These are phyloP conservation scores for Marmota monax DNA, from an alignment of 2,113 vertebrate genomes.

Conservation along the genomic window DNA sequence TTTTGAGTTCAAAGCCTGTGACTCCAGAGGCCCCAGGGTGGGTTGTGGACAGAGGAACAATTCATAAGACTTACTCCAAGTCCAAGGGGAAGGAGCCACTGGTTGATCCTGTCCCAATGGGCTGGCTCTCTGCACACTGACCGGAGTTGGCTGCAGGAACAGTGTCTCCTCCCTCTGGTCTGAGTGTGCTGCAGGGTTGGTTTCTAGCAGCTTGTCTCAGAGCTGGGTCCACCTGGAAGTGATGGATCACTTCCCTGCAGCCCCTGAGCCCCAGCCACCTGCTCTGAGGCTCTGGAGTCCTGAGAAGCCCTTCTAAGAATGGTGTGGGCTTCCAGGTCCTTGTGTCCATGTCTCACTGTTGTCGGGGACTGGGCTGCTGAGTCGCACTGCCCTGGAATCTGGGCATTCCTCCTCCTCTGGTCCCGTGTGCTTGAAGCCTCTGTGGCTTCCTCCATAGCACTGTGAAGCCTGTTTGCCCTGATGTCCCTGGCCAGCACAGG, in stretches of 20 bases:
- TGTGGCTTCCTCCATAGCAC: not conserved
- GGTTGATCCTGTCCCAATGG: not conserved
- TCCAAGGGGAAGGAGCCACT: not conserved
- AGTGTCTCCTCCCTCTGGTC: too few species aligned
- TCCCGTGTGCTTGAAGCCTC: not conserved
- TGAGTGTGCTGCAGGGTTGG: rapidly evolving
- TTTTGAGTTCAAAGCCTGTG: not conserved
- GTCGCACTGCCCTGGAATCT: not conserved
- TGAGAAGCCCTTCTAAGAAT: not conserved
- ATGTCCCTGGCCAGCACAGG: not conserved
- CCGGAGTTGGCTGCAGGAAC: too few species aligned
- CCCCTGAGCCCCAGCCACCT: rapidly evolving
- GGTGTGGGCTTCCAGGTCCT: not conserved
- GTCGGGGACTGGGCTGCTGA: too few species aligned
- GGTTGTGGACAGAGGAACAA: too few species aligned
- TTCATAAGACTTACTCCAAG: not conserved
- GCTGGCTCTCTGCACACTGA: too few species aligned
- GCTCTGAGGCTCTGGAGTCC: not conserved
- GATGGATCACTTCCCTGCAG: not conserved
- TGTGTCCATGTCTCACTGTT: rapidly evolving
- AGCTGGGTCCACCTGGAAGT: not conserved
- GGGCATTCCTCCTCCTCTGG: rapidly evolving
- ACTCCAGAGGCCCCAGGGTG: too few species aligned
- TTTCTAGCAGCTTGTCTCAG: not conserved
- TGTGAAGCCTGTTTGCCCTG: not conserved